Conservation (phyloP, 2,113 vertebrate species). For the Coturnix japonica region DNA sequence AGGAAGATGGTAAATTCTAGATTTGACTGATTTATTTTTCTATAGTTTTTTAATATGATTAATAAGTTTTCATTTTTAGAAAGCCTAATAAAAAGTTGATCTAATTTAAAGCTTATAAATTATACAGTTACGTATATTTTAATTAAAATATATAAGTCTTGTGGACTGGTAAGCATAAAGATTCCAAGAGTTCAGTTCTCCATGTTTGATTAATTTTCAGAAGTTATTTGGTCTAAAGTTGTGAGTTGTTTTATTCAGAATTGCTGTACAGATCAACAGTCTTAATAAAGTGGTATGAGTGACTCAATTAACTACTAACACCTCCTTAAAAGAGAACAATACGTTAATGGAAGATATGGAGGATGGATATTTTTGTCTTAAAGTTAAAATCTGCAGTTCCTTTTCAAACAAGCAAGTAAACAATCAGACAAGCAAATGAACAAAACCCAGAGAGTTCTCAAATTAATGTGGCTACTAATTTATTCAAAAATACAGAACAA, state of each 20-base stretch:
- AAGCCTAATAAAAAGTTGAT: constrained; percentile 66
- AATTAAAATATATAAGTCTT: constrained; percentile 69
- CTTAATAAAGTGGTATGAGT: constrained; percentile 55
- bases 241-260: constrained; percentile 68
- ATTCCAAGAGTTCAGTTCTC: constrained; percentile 61
- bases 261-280: constrained; percentile 59
- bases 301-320: constrained; percentile 62
- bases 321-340: background rate
- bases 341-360: background rate
- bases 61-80: constrained; percentile 71
- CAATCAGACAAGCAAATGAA: background rate
- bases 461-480: background rate
- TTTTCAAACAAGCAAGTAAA: background rate
- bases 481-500: background rate
- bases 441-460: background rate
- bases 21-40: constrained; percentile 63
- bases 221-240: constrained; percentile 66
- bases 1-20: background rate
- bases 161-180: constrained; percentile 62
- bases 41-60: constrained; percentile 68
- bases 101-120: constrained; percentile 77
- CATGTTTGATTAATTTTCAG: constrained; percentile 72
- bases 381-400: background rate
- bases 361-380: background rate
- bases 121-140: constrained; percentile 65